Conservation (phyloP, 2,797 vertebrate genomes). For the Eremophila alpestris region DNA sequence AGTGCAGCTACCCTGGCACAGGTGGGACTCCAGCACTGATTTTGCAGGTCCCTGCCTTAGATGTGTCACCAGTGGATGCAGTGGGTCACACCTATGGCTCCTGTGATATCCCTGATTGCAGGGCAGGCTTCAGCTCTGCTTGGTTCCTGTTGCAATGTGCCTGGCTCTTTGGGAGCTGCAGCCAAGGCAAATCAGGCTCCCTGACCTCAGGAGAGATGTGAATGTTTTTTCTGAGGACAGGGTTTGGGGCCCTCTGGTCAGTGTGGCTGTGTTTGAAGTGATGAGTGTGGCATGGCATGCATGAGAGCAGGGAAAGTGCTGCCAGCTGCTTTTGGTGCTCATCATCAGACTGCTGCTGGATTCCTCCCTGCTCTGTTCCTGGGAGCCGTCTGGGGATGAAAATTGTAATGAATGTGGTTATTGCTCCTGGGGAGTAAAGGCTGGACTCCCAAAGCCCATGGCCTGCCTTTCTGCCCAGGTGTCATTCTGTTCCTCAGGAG, state of each 20-base stretch:
- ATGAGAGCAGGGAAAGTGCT: not conserved
- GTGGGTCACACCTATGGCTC: not conserved
- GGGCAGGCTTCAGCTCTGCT: not conserved
- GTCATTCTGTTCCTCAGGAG: fast-evolving
- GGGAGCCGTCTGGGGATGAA: not conserved
- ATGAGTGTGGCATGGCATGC: fast-evolving
- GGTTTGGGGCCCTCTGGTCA: fast-evolving
- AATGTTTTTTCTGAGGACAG: not conserved
- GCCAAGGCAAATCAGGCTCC: not conserved
- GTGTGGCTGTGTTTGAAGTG: not conserved
- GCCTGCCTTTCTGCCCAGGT: not conserved
- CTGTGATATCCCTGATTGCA: not conserved
- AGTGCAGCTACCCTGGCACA: not conserved
- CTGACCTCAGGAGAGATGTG: not conserved
- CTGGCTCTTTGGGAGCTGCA: not conserved
- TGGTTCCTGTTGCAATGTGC: not conserved
- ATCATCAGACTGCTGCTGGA: not conserved
- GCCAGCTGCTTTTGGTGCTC: not conserved
- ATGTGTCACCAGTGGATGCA: not conserved
- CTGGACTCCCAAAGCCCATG: not conserved
- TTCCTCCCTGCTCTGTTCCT: not conserved
- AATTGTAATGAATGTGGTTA: not conserved
- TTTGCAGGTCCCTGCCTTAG: not conserved
- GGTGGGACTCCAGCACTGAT: not conserved
- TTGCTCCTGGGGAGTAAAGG: not conserved